Conservation (phyloP, 2,113 vertebrate species). For the Athene cunicularia region DNA sequence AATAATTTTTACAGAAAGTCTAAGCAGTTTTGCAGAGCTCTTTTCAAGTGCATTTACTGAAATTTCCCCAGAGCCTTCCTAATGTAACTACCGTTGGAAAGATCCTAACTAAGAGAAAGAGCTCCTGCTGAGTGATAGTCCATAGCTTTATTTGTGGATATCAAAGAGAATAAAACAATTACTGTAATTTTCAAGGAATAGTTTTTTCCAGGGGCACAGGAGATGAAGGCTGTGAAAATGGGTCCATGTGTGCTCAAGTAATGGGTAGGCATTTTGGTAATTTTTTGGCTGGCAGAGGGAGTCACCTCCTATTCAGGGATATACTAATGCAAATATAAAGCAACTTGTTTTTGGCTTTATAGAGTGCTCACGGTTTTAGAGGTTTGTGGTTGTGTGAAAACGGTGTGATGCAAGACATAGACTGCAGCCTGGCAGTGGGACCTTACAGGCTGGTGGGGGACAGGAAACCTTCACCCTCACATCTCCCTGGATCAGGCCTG, state of each 20-base stretch:
- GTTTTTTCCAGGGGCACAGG: neutral
- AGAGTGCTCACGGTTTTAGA: neutral
- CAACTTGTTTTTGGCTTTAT: neutral
- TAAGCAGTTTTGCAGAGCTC: conserved; percentile 6
- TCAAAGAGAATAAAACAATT: conserved; percentile 42
- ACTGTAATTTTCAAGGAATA: conserved; percentile 9
- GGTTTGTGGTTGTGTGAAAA: neutral
- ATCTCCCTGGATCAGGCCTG: neutral
- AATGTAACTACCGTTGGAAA: neutral
- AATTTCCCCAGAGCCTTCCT: conserved; percentile 31
- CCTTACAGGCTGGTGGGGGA: neutral
- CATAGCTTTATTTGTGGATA: neutral
- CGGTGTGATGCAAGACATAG: neutral
- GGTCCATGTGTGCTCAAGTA: neutral
- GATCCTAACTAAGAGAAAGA: conserved; percentile 22
- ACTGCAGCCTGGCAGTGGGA: neutral
- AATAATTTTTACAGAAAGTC: neutral
- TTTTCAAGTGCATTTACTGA: conserved; percentile 37
- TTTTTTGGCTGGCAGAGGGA: neutral
- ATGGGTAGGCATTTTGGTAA: neutral
- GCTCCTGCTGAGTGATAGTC: conserved; percentile 1
- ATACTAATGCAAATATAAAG: neutral
- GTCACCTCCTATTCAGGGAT: neutral
- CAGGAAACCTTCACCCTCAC: neutral
- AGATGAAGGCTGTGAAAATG: neutral